phyloP scores from a whole-genome alignment of 2,797 vertebrate species.

The Poeciliopsis turneri region DNA sequence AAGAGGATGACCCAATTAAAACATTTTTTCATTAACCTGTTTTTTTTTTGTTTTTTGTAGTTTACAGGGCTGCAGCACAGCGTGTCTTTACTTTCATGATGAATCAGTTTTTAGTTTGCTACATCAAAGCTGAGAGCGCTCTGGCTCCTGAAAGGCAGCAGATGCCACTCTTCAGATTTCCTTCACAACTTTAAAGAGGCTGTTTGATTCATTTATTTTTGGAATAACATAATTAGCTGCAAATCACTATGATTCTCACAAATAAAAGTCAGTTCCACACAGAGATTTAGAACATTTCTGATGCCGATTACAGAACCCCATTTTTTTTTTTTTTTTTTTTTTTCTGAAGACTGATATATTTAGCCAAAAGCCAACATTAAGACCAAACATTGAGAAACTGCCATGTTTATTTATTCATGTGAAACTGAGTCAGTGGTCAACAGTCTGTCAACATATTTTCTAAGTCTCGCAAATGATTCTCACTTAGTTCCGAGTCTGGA shows the following conservation, averaged over 20 bases:
- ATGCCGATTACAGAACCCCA: background rate
- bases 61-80: conserved; percentile 48
- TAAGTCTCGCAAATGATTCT: background rate
- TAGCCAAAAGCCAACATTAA: background rate
- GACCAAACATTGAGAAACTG: background rate
- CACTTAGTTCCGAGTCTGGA: background rate
- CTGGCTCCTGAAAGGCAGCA: conserved; percentile 53
- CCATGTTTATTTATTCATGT: background rate
- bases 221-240: conserved; percentile 8
- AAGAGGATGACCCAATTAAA: conserved; percentile 42
- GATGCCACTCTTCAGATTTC: conserved; percentile 51
- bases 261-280: background rate
- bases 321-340: background rate
- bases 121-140: conserved; percentile 64
- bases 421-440: background rate
- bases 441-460: background rate
- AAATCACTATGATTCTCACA: conserved; percentile 5
- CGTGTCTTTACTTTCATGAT: conserved; percentile 56
- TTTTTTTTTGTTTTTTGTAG: conserved; percentile 23
- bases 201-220: conserved; percentile 27
- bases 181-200: conserved; percentile 29
- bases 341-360: background rate
- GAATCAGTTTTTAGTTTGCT: conserved; percentile 49
- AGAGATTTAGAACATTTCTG: background rate
- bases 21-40: conserved; percentile 31